A percentile compares a stretch with the other conserved stretches of the same genome.
Evolutionary conservation across 2,888 invertebrate genomes (phyloP).

Genomic region (Campopleginae sp.): DNA sequence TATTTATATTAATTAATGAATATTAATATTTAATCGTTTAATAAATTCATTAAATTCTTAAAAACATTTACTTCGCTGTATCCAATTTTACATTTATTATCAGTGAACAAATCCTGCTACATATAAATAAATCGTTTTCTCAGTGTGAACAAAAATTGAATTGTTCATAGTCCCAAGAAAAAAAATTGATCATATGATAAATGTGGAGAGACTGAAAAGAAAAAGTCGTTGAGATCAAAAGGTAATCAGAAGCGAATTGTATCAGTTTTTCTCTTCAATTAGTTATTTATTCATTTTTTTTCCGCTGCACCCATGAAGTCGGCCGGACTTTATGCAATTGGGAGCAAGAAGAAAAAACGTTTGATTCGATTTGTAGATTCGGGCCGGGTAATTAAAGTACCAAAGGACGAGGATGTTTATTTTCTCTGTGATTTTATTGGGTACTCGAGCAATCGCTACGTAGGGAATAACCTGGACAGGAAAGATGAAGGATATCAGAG

Average conservation of each 20-base stretch:
- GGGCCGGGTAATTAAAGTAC: background rate
- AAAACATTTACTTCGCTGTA: no score
- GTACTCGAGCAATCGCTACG: constrained; percentile 39
- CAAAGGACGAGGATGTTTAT: constrained; percentile 2
- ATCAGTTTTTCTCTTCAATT: background rate
- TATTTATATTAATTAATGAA: no score
- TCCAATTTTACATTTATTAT: no score
- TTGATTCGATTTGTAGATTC: background rate
- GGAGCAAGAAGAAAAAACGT: background rate
- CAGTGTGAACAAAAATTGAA: no score
- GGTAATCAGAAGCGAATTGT: background rate
- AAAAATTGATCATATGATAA: background rate
- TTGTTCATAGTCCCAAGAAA: background rate
- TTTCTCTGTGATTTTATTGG: constrained; percentile 39
- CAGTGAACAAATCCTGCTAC: no score
- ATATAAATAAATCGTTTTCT: no score
- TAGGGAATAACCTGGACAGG: constrained; percentile 35
- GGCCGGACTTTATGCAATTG: background rate
- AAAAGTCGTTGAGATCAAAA: background rate
- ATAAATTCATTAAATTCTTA: no score
- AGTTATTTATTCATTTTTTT: background rate
- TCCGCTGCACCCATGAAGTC: background rate
- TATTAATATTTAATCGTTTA: no score
- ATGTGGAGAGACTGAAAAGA: background rate
- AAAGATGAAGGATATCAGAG: constrained; percentile 21